Percentiles rank a stretch among this genome's conserved stretches.
Evolutionary conservation across 2,888 invertebrate genomes (phyloP).

Genomic region (Aricia artaxerxes): DNA sequence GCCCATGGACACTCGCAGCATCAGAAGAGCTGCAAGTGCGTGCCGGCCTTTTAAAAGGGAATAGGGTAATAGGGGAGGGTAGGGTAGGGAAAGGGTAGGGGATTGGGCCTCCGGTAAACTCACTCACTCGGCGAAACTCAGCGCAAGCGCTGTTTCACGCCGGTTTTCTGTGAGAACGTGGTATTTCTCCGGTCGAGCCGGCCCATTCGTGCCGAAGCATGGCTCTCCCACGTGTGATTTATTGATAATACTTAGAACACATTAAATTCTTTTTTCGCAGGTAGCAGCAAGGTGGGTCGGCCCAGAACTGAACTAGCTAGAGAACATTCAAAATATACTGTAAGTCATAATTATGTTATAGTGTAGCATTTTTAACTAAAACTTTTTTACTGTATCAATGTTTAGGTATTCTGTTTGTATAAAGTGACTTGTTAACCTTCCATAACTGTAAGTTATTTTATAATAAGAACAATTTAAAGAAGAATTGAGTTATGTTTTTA

Average conservation of each 20-base stretch:
- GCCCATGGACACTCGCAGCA: too few species aligned
- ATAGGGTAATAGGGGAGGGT: too few species aligned
- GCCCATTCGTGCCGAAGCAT: too few species aligned
- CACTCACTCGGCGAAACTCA: too few species aligned
- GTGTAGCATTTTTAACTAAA: slow-evolving; percentile 22
- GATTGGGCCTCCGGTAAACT: too few species aligned
- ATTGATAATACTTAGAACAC: background rate
- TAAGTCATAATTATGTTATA: background rate
- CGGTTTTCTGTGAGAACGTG: too few species aligned
- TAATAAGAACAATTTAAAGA: background rate
- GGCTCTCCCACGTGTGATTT: too few species aligned
- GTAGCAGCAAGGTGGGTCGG: slow-evolving; percentile 35
- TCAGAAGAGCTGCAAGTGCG: too few species aligned
- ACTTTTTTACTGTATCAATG: slow-evolving; percentile 26
- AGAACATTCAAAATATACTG: slow-evolving; percentile 30
- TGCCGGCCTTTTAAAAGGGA: too few species aligned
- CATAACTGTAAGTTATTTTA: background rate
- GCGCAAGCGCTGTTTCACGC: too few species aligned
- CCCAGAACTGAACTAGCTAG: slow-evolving; percentile 33
- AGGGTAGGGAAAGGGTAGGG: too few species aligned
- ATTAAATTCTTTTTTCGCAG: slow-evolving; percentile 34
- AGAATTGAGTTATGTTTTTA: background rate
- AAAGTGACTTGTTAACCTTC: slow-evolving; percentile 21
- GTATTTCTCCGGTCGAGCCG: too few species aligned
- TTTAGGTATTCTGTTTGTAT: slow-evolving; percentile 23